A percentile compares a stretch with the other conserved stretches of the same genome.
These are phyloP conservation scores for Boloria euphrosyne DNA, from an alignment of 2,888 invertebrate genomes.

Conservation along the genomic window DNA sequence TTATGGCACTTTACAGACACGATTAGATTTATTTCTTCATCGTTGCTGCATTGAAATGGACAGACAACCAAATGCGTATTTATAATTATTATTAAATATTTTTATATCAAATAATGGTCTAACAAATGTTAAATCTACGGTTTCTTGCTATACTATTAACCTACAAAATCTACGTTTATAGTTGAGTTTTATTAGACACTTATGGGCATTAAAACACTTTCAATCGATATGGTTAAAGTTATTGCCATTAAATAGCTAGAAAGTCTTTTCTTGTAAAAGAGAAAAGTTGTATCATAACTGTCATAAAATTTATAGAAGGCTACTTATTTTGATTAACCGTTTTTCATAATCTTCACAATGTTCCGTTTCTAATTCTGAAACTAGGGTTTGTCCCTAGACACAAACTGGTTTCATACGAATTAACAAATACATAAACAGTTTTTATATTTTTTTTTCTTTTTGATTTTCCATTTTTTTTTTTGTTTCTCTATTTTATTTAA, in stretches of 20 bases:
- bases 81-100: too few species aligned
- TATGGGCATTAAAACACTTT: constrained; percentile 32
- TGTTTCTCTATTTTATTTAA: too few species aligned
- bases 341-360: not conserved
- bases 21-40: too few species aligned
- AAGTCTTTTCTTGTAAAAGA: constrained; percentile 26
- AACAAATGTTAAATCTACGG: not conserved
- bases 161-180: constrained; percentile 17
- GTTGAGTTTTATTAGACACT: constrained; percentile 19
- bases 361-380: too few species aligned
- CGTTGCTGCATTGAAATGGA: too few species aligned
- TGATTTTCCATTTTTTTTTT: too few species aligned
- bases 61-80: too few species aligned
- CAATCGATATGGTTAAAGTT: constrained; percentile 30
- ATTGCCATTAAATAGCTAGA: constrained; percentile 37
- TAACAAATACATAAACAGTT: too few species aligned
- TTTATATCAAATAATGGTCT: not conserved
- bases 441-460: too few species aligned
- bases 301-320: not conserved
- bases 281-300: not conserved
- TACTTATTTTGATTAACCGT: not conserved
- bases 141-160: constrained; percentile 6
- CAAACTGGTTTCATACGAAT: too few species aligned
- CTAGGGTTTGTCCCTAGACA: too few species aligned
- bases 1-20: too few species aligned